These are phyloP conservation scores for Mactromeris polynyma DNA, from an alignment of 2,888 invertebrate genomes.

Conservation along the genomic window DNA sequence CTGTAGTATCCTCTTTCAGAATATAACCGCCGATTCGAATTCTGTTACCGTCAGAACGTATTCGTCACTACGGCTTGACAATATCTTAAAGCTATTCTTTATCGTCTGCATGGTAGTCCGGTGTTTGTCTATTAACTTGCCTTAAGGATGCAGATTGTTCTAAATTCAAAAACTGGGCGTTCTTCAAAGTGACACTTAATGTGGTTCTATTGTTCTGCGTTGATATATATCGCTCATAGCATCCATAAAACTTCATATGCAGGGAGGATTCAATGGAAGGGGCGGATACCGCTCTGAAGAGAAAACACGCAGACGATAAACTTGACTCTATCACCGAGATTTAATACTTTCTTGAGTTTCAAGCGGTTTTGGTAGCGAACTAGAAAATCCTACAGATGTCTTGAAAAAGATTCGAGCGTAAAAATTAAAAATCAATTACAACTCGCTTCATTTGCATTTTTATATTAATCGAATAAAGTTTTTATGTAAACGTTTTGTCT, in stretches of 20 bases:
- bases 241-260: slow-evolving; percentile 65
- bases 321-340: slow-evolving; percentile 54
- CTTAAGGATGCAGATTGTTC: slow-evolving; percentile 62
- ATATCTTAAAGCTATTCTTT: slow-evolving; percentile 46
- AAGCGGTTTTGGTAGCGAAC: slow-evolving; percentile 38
- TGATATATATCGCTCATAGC: slow-evolving; percentile 71
- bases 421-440: slow-evolving; percentile 53
- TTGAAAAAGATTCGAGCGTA: slow-evolving; percentile 41
- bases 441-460: slow-evolving; percentile 43
- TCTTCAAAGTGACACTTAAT: slow-evolving; percentile 65
- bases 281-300: slow-evolving; percentile 55
- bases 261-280: slow-evolving; percentile 55
- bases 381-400: slow-evolving; percentile 59
- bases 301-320: slow-evolving; percentile 57
- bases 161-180: slow-evolving; percentile 62
- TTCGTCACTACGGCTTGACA: slow-evolving; percentile 41
- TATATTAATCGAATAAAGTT: slow-evolving; percentile 21
- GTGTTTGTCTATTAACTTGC: slow-evolving; percentile 63
- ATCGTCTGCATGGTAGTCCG: slow-evolving; percentile 27
- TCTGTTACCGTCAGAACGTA: slow-evolving; percentile 44
- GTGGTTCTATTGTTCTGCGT: slow-evolving; percentile 61
- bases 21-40: slow-evolving; percentile 46
- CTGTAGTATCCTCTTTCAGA: slow-evolving; percentile 47
- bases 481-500: slow-evolving; percentile 12
- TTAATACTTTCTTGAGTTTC: slow-evolving; percentile 68